These are phyloP conservation scores for Tetragnatha montana DNA, from an alignment of 2,888 invertebrate genomes.

Conservation along the genomic window DNA sequence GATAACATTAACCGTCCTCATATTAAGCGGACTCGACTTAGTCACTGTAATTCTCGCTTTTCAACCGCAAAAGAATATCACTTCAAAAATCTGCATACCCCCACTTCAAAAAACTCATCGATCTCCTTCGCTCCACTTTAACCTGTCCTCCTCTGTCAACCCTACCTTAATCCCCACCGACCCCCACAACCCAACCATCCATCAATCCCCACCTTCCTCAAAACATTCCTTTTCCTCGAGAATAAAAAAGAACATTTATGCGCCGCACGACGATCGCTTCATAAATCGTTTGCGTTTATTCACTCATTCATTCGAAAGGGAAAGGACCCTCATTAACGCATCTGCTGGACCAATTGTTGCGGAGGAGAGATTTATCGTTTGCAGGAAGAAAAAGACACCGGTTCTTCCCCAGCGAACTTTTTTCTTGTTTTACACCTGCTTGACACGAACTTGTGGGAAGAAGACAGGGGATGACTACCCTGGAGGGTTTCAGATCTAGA, in stretches of 20 bases:
- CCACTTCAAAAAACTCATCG: background rate
- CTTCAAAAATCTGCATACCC: background rate
- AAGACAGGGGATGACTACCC: conserved; percentile 22
- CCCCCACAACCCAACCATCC: background rate
- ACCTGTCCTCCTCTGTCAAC: background rate
- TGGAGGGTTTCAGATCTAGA: conserved; percentile 51
- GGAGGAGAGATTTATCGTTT: conserved; percentile 19
- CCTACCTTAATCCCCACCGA: background rate
- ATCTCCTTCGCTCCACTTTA: background rate
- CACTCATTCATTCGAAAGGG: background rate
- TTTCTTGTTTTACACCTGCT: conserved; percentile 22
- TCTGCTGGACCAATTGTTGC: background rate
- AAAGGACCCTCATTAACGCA: conserved; percentile 21
- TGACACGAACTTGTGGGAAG: conserved; percentile 2
- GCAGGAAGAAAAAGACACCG: conserved; percentile 10
- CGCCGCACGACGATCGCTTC: background rate
- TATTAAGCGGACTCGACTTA: too few species aligned
- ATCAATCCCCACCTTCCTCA: background rate
- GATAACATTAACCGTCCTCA: too few species aligned
- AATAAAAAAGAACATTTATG: background rate
- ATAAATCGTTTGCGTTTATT: background rate
- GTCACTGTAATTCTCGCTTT: too few species aligned
- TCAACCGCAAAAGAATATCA: background rate
- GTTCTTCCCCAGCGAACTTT: background rate
- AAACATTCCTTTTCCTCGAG: background rate